Evolutionary conservation across 2,113 vertebrate species (phyloP).

Genomic region (Melanocharis versteri): DNA sequence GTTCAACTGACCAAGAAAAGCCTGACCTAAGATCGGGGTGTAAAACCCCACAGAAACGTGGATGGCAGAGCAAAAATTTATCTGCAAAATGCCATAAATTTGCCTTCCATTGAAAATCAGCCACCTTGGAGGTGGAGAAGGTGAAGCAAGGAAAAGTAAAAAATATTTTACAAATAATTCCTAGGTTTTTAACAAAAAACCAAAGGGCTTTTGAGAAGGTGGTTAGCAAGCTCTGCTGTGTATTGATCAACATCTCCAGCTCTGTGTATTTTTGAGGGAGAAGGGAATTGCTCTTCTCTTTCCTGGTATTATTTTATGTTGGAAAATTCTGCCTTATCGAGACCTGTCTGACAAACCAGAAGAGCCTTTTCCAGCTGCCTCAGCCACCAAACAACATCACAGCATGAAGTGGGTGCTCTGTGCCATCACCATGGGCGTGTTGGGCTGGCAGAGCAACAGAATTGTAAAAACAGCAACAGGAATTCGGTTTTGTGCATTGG

Average conservation of each 20-base stretch:
- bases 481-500: neutral
- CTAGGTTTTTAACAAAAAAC: neutral
- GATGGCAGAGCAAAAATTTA: neutral
- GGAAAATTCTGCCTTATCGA: neutral
- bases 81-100: neutral
- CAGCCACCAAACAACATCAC: neutral
- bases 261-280: neutral
- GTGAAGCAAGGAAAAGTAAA: neutral
- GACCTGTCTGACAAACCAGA: neutral
- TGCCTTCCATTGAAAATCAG: neutral
- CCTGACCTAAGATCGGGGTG: neutral
- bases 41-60: neutral
- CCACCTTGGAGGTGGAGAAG: neutral
- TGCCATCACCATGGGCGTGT: rapidly evolving
- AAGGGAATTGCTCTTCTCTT: neutral
- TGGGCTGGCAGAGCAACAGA: neutral
- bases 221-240: neutral
- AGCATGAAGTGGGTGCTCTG: neutral
- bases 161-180: neutral
- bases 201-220: neutral
- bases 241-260: neutral
- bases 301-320: too few species aligned
- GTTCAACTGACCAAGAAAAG: conserved; percentile 12
- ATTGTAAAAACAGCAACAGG: neutral
- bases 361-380: neutral